Percentiles rank a stretch among this genome's conserved stretches.
Evolutionary conservation across 1,140 invertebrate species (phyloP).

Genomic region (Calephelis virginiensis): DNA sequence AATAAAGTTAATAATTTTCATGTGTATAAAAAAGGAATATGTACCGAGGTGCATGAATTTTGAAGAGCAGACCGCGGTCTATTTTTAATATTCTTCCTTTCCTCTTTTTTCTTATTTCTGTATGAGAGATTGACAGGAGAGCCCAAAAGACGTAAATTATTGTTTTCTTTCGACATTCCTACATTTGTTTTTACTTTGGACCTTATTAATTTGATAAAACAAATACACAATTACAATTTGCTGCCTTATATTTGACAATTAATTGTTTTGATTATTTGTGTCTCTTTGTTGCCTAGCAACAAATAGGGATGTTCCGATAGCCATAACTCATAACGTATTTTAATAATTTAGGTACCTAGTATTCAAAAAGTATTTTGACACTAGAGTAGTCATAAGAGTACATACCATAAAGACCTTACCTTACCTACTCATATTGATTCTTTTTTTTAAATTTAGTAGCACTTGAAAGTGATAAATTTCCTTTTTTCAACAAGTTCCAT

Average conservation of each 20-base stretch:
- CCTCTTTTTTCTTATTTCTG: slow-evolving; percentile 62
- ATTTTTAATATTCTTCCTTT: slow-evolving; percentile 52
- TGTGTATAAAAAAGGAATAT: slow-evolving; percentile 9
- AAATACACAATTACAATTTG: slow-evolving; percentile 3
- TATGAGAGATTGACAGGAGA: slow-evolving; percentile 68
- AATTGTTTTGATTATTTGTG: slow-evolving; percentile 20
- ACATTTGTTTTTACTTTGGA: slow-evolving; percentile 26
- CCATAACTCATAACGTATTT: too few relatives aligned
- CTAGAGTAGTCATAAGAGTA: too few relatives aligned
- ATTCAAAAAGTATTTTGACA: too few relatives aligned
- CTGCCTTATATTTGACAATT: background rate
- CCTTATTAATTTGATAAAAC: slow-evolving; percentile 17
- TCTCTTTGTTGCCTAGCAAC: background rate
- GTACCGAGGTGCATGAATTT: slow-evolving; percentile 59
- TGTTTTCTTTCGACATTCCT: slow-evolving; percentile 70
- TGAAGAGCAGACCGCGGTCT: slow-evolving; percentile 61
- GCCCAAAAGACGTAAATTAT: slow-evolving; percentile 59
- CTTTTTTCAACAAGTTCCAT: too few relatives aligned
- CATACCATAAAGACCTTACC: too few relatives aligned
- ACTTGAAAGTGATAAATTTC: too few relatives aligned
- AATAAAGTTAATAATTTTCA: too few relatives aligned
- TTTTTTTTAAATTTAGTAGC: too few relatives aligned
- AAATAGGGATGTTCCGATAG: too few relatives aligned
- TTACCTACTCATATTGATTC: too few relatives aligned
- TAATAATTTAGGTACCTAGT: too few relatives aligned